Conservation (phyloP, 2,113 vertebrate genomes). For the Oreochromis niloticus region DNA sequence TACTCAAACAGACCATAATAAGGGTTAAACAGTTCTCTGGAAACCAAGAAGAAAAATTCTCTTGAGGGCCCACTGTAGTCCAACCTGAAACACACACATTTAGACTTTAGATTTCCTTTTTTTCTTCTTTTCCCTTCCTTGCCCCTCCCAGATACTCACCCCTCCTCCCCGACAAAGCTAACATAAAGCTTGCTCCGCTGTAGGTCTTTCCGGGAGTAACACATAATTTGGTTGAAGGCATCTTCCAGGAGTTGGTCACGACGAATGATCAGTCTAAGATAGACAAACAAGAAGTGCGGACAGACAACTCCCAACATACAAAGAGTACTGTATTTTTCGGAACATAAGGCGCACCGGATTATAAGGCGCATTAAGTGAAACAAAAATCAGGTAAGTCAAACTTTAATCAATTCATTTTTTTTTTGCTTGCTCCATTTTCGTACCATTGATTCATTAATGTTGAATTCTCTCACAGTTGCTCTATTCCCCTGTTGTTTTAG, state of each 20-base stretch:
- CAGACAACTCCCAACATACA: constrained; percentile 34
- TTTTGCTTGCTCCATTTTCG: fast-evolving
- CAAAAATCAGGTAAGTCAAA: no score
- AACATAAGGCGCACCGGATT: neutral
- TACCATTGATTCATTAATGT: no score
- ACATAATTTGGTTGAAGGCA: constrained; percentile 99
- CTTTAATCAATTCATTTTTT: no score
- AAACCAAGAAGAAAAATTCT: constrained; percentile 98
- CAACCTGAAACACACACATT: constrained; percentile 70
- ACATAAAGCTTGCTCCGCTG: constrained; percentile 97
- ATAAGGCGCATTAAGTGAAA: neutral
- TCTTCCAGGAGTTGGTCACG: constrained; percentile 96
- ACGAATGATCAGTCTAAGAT: constrained; percentile 88
- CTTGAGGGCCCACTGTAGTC: constrained; percentile 98
- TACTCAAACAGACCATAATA: constrained; percentile 99
- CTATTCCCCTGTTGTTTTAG: fast-evolving
- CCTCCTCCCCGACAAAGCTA: constrained; percentile 96
- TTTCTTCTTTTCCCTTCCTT: fast-evolving
- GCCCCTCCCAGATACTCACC: constrained; percentile 90
- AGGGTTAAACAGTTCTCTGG: constrained; percentile 96
- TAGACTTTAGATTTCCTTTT: fast-evolving
- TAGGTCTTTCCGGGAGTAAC: constrained; percentile 94
- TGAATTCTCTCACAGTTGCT: fast-evolving
- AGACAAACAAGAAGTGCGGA: neutral
- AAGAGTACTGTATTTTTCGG: neutral